Base-by-base conservation (phyloP, 2,797 vertebrate species). In the Enoplosus armatus region DNA sequence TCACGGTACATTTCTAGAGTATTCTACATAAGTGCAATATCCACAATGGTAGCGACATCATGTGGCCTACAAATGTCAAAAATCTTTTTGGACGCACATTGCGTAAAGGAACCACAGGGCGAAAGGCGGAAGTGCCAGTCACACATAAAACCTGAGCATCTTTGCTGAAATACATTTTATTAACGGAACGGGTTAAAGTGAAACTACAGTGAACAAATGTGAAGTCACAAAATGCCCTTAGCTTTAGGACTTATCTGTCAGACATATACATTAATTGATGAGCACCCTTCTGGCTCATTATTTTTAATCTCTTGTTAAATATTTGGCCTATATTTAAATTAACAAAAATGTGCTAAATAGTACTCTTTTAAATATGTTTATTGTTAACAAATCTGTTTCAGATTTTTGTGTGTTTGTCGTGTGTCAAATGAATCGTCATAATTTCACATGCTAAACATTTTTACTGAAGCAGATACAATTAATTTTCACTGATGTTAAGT, bases 11-110 rank as follows among this genome's bases (percentile, higher is more conserved):
- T 51, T 56, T 77, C 55, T 15, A 27, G 56, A 75, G 18, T 16
- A 6, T 67, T 71, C 54, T 50, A 12, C 1, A 18, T 2, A 12
- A 11, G 15, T 10, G 6, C 7, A 11, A 45, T 31, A 66, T 11
- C 16, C 16, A 53, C 20, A 62, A 18, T 33, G 35, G 29, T 50
- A 54, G 90, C 85, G 89, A 77, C 89, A 89, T 68, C 91, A 16
- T 62, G 90, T 85, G 93, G 89, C 24, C 5, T 11, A 24, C 6
- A 33, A 26, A 24, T 29, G 84, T 47, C 22, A 58, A 10, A 50
- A 27, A 24, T 6, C 1, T 24, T 53, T 35, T 58, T 47, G 29
- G 8, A 35, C 53, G 76, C 79, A 80, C 6, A 63, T 80, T 78
- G n/a, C 80, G 48, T 76, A 55, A 59, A 6, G 45, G 78, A 51